Evolutionary conservation across 92 coral and sea anemone species (phyloP).

Genomic region (Parazoanthus swiftii): DNA sequence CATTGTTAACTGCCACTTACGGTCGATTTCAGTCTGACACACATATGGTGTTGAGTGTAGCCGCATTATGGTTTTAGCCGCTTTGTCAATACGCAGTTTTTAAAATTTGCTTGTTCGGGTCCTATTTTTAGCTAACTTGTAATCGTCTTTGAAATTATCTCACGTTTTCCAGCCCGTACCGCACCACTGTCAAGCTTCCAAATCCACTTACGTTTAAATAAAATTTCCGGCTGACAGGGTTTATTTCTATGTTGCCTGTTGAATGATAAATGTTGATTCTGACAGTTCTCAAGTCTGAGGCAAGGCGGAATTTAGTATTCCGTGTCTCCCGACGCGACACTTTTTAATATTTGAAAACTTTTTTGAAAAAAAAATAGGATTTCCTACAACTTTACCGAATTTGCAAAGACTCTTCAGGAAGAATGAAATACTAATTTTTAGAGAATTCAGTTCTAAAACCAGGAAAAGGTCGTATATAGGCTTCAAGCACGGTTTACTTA

Average conservation of each 20-base stretch:
- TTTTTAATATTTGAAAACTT: neutral
- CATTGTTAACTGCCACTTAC: neutral
- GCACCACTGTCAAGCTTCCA: neutral
- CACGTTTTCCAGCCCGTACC: too few relatives aligned
- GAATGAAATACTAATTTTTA: neutral
- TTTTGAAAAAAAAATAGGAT: neutral
- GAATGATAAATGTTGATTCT: neutral
- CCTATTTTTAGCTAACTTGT: neutral
- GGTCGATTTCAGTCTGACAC: neutral
- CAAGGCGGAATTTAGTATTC: neutral
- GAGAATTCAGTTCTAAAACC: neutral
- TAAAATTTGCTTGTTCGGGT: neutral
- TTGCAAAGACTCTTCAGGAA: too few relatives aligned
- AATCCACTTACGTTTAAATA: neutral
- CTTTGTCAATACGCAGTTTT: neutral
- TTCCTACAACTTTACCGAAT: neutral
- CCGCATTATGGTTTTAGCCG: neutral
- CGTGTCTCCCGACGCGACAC: neutral
- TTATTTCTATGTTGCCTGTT: too few relatives aligned
- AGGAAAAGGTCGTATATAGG: neutral
- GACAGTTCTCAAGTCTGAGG: neutral
- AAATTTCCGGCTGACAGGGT: too few relatives aligned
- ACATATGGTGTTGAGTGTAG: too few relatives aligned
- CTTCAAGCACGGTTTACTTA: neutral
- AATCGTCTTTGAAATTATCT: neutral